Evolutionary conservation across 2,113 vertebrate genomes (phyloP).

Genomic region (Apteryx owenii): DNA sequence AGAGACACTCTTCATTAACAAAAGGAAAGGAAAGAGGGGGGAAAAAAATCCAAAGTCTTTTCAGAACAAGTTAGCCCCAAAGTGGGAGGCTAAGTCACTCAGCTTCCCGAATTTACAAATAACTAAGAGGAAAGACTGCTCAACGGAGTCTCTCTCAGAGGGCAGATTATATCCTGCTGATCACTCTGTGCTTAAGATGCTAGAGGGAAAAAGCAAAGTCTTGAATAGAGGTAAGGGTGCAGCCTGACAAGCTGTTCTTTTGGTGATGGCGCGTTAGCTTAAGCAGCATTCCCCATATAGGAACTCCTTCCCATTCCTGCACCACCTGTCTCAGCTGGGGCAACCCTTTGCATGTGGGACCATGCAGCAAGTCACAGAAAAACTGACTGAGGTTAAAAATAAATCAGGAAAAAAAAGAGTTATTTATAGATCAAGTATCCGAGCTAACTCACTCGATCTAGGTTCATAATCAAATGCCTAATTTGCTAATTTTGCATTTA

Average conservation of each 20-base stretch:
- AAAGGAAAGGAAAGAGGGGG: not conserved
- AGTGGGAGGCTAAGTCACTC: not conserved
- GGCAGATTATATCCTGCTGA: not conserved
- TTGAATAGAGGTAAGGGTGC: not conserved
- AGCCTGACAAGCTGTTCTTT: not conserved
- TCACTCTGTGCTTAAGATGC: not conserved
- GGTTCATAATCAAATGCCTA: not conserved
- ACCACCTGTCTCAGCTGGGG: not conserved
- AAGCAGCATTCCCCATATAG: not conserved
- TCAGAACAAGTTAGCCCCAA: not conserved
- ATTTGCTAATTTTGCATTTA: not conserved
- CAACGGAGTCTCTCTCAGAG: not conserved
- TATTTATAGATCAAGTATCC: not conserved
- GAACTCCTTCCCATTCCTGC: not conserved
- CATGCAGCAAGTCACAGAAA: not conserved
- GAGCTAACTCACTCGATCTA: not conserved
- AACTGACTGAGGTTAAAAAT: not conserved
- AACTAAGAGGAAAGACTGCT: not conserved
- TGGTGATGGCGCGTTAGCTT: not conserved
- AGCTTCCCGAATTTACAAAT: not conserved
- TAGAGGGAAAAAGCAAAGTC: not conserved
- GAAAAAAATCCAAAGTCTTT: too few species aligned
- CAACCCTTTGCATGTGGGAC: fast-evolving
- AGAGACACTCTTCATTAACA: not conserved
- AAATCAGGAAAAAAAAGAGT: not conserved